Percentiles rank a stretch among this genome's conserved stretches.
Conservation (phyloP, 2,888 invertebrate species). For the Drosophila parthenogenetica region DNA sequence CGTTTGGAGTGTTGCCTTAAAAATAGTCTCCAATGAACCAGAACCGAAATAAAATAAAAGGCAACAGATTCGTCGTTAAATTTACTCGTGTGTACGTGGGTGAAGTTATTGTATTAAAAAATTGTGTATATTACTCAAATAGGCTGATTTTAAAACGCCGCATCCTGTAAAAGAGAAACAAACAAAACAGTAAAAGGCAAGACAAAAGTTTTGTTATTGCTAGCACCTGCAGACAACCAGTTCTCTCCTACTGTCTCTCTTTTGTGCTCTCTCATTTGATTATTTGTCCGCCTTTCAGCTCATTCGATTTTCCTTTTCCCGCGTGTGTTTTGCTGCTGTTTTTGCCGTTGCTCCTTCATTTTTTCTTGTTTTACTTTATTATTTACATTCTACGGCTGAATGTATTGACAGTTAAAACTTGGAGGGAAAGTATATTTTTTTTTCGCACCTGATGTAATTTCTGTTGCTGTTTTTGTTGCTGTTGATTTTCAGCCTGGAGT, state of each 20-base stretch:
- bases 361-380: slow-evolving; percentile 56
- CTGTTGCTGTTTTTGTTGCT: slow-evolving; percentile 17
- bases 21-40: slow-evolving; percentile 48
- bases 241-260: slow-evolving; percentile 34
- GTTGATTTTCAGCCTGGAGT: slow-evolving; percentile 39
- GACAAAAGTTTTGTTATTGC: slow-evolving; percentile 73
- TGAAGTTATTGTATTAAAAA: slow-evolving; percentile 15
- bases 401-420: slow-evolving; percentile 9
- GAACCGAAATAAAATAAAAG: slow-evolving; percentile 1
- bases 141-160: slow-evolving; percentile 56
- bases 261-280: slow-evolving; percentile 11
- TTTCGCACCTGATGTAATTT: slow-evolving; percentile 56
- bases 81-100: slow-evolving; percentile 17
- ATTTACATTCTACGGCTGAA: slow-evolving; percentile 65
- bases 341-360: slow-evolving; percentile 52
- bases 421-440: slow-evolving; percentile 20
- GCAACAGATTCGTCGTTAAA: slow-evolving; percentile 37
- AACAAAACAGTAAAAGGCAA: slow-evolving; percentile 55
- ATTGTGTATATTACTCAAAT: slow-evolving; percentile 1
- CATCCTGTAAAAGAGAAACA: slow-evolving; percentile 73
- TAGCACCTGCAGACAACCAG: slow-evolving; percentile 54
- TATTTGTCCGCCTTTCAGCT: slow-evolving; percentile 28
- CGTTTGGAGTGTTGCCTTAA: slow-evolving; percentile 53
- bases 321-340: slow-evolving; percentile 39
- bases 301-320: slow-evolving; percentile 67